Percentiles rank a stretch among this genome's conserved stretches.
Conservation (phyloP, 2,888 invertebrate species). For the Cryptosula pallasiana region DNA sequence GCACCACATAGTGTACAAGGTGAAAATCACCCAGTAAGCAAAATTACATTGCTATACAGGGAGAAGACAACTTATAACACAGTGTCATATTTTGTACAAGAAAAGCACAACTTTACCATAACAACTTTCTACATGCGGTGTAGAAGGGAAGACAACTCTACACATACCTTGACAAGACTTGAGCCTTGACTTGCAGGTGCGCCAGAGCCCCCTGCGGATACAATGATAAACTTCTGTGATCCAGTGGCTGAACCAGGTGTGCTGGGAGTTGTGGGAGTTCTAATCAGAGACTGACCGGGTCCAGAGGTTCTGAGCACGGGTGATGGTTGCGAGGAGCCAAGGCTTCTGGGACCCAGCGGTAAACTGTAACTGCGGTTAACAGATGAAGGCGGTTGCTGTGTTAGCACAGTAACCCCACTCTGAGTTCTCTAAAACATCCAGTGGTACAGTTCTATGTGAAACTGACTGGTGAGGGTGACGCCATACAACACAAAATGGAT, state of each 20-base stretch:
- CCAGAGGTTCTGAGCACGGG: neutral
- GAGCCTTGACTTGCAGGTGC: neutral
- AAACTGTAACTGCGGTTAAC: slow-evolving; percentile 11
- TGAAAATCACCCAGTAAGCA: no score
- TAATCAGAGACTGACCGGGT: neutral
- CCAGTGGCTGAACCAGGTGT: neutral
- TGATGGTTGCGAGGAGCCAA: neutral
- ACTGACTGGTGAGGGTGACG: no score
- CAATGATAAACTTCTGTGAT: neutral
- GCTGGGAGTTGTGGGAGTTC: slow-evolving; percentile 8
- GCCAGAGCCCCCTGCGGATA: neutral
- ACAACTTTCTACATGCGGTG: no score
- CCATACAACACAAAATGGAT: no score
- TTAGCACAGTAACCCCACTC: neutral
- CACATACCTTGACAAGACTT: neutral
- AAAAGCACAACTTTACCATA: no score
- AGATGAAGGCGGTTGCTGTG: neutral
- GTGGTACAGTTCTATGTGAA: no score
- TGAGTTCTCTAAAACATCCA: slow-evolving; percentile 7
- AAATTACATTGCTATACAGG: no score
- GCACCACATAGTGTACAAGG: no score
- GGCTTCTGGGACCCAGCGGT: neutral
- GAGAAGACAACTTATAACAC: no score
- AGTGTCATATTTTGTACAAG: no score
- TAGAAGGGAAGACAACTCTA: neutral